phyloP scores from a whole-genome alignment of 2,888 invertebrate genomes.

The Stramonita haemastoma region DNA sequence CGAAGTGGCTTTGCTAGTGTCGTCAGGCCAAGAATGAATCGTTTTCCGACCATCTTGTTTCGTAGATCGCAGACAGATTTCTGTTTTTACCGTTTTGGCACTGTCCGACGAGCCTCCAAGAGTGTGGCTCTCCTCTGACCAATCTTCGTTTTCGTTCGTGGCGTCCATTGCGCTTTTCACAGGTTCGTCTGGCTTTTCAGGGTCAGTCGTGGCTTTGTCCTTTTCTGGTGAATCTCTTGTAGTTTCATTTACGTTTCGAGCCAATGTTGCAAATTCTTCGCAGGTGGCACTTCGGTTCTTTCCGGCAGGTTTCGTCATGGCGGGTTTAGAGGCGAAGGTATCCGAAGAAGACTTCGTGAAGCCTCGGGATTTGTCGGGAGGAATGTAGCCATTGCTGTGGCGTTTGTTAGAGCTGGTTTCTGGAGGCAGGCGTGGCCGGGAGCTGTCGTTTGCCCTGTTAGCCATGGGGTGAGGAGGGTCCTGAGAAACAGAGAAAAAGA shows the following conservation, averaged over 20 bases:
- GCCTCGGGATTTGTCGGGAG: neutral
- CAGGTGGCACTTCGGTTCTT: constrained; percentile 16
- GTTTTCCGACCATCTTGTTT: neutral
- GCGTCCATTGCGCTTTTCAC: neutral
- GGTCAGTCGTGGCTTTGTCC: no score
- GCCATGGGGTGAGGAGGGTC: neutral
- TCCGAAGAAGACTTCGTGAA: constrained; percentile 30
- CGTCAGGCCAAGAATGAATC: constrained; percentile 26
- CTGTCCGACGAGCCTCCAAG: constrained; percentile 23
- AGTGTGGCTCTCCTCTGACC: constrained; percentile 28
- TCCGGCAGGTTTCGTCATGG: neutral
- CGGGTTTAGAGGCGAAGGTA: constrained; percentile 2
- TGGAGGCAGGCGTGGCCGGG: no score
- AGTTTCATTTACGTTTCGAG: neutral
- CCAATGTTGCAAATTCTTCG: neutral
- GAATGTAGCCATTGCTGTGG: constrained; percentile 28
- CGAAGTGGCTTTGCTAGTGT: neutral
- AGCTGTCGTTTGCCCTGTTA: neutral
- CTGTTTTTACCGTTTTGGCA: constrained; percentile 32
- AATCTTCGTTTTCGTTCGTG: constrained; percentile 2
- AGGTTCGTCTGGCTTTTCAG: neutral
- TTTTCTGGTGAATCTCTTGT: neutral
- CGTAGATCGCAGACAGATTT: neutral
- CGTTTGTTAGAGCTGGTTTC: neutral
- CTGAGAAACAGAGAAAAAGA: no score